Evolutionary conservation across 1,140 invertebrate genomes (phyloP).

Genomic region (Anagrus nilaparvatae): DNA sequence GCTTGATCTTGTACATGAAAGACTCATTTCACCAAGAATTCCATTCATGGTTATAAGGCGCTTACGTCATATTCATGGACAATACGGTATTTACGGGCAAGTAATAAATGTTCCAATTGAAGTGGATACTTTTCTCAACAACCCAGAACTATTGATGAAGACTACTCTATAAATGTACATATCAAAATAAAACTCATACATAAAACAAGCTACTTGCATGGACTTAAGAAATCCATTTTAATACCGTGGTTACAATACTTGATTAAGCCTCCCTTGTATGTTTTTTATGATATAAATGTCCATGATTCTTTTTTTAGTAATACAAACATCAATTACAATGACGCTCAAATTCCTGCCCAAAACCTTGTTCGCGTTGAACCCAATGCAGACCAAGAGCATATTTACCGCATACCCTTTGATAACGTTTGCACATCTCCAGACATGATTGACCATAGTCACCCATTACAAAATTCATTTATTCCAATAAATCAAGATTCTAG

Average conservation of each 20-base stretch:
- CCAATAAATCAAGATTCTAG: too few relatives aligned
- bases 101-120: slow-evolving; percentile 33
- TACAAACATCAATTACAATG: too few relatives aligned
- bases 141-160: slow-evolving; percentile 28
- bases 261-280: slow-evolving; percentile 15
- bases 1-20: slow-evolving; percentile 30
- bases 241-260: slow-evolving; percentile 17
- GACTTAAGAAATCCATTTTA: slow-evolving; percentile 16
- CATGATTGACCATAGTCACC: too few relatives aligned
- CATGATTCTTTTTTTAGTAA: slow-evolving; percentile 11
- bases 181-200: slow-evolving; percentile 25
- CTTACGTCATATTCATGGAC: slow-evolving; percentile 25
- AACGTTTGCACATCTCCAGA: too few relatives aligned
- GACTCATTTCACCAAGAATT: slow-evolving; percentile 28
- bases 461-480: too few relatives aligned
- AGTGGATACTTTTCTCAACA: slow-evolving; percentile 26
- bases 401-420: too few relatives aligned
- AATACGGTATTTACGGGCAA: slow-evolving; percentile 31
- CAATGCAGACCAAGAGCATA: too few relatives aligned
- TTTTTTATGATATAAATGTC: slow-evolving; percentile 10
- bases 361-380: too few relatives aligned
- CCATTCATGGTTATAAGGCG: slow-evolving; percentile 31
- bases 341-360: too few relatives aligned
- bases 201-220: slow-evolving; percentile 17
- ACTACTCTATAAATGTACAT: slow-evolving; percentile 26